Base-by-base conservation (phyloP, 92 coral and sea anemone genomes). In the Epizoanthus scotinus region DNA sequence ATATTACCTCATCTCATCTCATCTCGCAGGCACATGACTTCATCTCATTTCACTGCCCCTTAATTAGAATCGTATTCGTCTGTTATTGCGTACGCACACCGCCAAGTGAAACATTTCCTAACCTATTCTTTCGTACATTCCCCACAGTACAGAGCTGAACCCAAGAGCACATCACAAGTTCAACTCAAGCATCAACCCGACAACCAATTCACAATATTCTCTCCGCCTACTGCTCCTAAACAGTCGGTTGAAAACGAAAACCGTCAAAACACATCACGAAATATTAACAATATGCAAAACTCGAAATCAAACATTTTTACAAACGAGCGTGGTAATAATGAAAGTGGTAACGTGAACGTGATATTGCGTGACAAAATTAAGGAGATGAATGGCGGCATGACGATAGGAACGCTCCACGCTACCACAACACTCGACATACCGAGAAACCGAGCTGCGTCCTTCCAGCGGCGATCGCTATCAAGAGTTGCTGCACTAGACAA, bases 111-210 rank as follows among this genome's bases (percentile, higher is more conserved):
- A 34, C 40, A 47, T 47, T 47, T 47, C 52, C 52, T 47, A 13
- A 47, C 14, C 13, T 47, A 47, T 47, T 47, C 52, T 47, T 15
- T 47, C 52, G 52, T 47, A 10, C 13, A 47, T 47, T 47, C 13
- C 52, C 52, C 31, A 66, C 40, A 67, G 72, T 67, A 38, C 27
- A 67, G 72, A n/a, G 50, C 72, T 27, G 72, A 67, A 49, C 72
- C 42, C 12, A 38, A 36, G 3, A 13, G 63, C 15, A 87, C 94
- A 15, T 56, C 96, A 13, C 81, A 62, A 10, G 82, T 91, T 18
- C 96, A 91, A 72, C 81, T 86, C 19, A 91, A 66, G 61, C 93
- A 83, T 10, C 91, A 89, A 27, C 85, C 93, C 0, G 91, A 91
- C 64, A 59, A 89, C 31, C 66, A 83, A 10, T 79, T 91, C 50